Conservation (phyloP, 2,888 invertebrate species). For the Cremastinae sp. region DNA sequence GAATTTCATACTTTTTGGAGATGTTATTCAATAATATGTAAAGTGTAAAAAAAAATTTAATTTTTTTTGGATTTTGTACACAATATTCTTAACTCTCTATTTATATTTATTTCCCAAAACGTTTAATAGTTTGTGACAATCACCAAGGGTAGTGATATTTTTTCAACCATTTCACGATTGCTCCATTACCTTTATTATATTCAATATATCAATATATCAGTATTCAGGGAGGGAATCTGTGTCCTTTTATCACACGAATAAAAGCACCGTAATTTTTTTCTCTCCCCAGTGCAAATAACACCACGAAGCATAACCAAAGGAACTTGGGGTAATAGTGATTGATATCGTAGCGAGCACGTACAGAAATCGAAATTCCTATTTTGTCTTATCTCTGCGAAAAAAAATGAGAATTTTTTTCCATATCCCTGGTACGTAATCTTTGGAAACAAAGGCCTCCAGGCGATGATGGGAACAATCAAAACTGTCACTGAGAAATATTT, state of each 20-base stretch:
- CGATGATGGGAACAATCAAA: no score
- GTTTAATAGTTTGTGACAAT: no score
- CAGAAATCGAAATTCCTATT: background rate
- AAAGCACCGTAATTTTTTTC: slow-evolving; percentile 16
- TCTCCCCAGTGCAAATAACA: background rate
- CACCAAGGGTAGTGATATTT: slow-evolving; percentile 6
- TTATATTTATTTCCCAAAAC: no score
- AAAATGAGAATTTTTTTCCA: slow-evolving; percentile 5
- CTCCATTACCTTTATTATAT: slow-evolving; percentile 53
- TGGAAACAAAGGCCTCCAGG: no score
- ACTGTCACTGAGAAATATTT: no score
- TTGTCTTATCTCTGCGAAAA: slow-evolving; percentile 1
- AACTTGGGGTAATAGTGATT: slow-evolving; percentile 38
- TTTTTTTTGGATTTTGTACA: no score
- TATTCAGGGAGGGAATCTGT: slow-evolving; percentile 43
- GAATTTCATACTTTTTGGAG: no score
- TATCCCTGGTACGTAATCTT: no score
- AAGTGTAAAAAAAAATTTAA: no score
- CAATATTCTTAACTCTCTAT: no score
- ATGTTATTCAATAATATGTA: no score
- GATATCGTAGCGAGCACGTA: slow-evolving; percentile 20
- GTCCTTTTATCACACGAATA: slow-evolving; percentile 50
- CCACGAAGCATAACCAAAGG: slow-evolving; percentile 10
- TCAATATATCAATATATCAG: slow-evolving; percentile 52
- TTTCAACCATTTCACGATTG: slow-evolving; percentile 47